phyloP scores from a whole-genome alignment of 2,888 invertebrate genomes.

The Ametastegia equiseti region DNA sequence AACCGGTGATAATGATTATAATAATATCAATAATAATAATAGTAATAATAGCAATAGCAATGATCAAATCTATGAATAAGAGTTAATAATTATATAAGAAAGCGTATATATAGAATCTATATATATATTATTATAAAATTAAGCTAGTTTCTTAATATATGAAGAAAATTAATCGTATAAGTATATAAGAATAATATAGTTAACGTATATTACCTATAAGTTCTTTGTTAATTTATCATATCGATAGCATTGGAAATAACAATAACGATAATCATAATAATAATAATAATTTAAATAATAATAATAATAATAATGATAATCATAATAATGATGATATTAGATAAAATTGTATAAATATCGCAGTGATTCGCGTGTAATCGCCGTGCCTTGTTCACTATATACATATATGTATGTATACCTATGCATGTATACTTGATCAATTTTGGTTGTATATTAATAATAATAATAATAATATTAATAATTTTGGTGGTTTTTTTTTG shows the following conservation, averaged over 20 bases:
- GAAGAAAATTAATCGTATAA: not conserved
- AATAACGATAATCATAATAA: no score
- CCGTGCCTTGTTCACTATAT: conserved; percentile 21
- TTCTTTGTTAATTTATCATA: not conserved
- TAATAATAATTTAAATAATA: not conserved
- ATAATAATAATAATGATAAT: conserved; percentile 42
- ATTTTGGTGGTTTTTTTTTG: no score
- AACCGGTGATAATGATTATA: not conserved
- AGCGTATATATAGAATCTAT: no score
- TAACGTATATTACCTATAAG: not conserved
- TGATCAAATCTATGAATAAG: not conserved
- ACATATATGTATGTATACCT: not conserved
- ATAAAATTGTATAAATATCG: conserved; percentile 6
- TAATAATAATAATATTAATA: no score
- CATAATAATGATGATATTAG: not conserved
- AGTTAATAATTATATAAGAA: not conserved
- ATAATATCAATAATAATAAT: conserved; percentile 34
- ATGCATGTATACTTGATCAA: conserved; percentile 40
- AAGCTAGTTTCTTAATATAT: not conserved
- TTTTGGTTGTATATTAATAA: conserved; percentile 30
- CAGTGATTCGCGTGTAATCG: conserved; percentile 24
- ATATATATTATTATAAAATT: no score
- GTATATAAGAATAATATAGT: not conserved
- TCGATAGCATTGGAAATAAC: not conserved
- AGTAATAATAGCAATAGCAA: not conserved